Evolutionary conservation across 23 tunicate genomes (phyloP), one percentile per base, ranked within the genome.

Genomic region (Halocynthia roretzi): DNA sequence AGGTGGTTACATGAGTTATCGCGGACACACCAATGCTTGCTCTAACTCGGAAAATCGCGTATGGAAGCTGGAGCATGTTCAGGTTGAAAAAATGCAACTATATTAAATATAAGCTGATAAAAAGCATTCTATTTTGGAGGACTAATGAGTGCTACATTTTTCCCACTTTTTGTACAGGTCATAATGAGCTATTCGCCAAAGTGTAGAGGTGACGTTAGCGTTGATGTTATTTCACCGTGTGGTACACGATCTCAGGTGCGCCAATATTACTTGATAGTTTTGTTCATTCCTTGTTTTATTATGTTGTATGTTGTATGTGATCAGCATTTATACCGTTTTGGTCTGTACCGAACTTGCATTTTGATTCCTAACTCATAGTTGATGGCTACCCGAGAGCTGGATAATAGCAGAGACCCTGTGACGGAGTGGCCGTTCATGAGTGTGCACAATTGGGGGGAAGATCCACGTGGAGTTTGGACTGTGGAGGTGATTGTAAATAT

Each of bases 171-270:
- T 15, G 22, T 11, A 10, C 70, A 65, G 70, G 78, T 74, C 20
- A 52, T 74, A 20, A 74, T 74, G 78, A 52, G 31, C 17, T 74
- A 74, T 53, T 49, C 19, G 5, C 58, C 56, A 0, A 74, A 74
- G 56, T 74, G 78, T n/a, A 62, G 78, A 12, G 78, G 78, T 54
- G 78, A 74, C 6, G 78, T 74, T 48, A 74, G 78, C 67, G 56
- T 74, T 64, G 78, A 74, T 10, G 19, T 74, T 23, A 55, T n/a
- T 8, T 74, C 78, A 0, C 78, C 78, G 5, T 74, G 78, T 55
- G 78, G 78, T 8, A 74, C 78, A 10, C 10, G 15, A 74, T 74
- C 78, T 8, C 58, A 74, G 78, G 78, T 74, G 31, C 0, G 71
- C 11, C 22, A 17, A 67, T 67, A 11, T 31, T 31, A 31, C 44